Evolutionary conservation across 2,888 invertebrate genomes (phyloP).

Genomic region (Agriopis aurantiaria): DNA sequence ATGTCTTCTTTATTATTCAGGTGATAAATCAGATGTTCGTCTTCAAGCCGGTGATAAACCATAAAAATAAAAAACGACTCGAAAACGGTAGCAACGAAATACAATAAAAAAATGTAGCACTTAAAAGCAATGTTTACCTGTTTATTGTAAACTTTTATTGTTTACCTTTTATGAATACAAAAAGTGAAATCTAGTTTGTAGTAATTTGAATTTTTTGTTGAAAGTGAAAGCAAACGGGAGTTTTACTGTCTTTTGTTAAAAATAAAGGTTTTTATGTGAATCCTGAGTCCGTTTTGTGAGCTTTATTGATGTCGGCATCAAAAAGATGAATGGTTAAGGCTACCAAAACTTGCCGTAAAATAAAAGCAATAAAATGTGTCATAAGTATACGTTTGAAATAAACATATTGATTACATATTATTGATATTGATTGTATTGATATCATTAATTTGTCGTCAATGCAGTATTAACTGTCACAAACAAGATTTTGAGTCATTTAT

Average conservation of each 20-base stretch:
- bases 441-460: no score
- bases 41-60: conserved; percentile 30
- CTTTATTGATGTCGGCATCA: conserved; percentile 23
- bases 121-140: conserved; percentile 57
- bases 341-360: conserved; percentile 12
- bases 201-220: conserved; percentile 65
- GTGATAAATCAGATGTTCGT: conserved; percentile 40
- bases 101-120: conserved; percentile 52
- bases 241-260: conserved; percentile 51
- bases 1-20: conserved; percentile 21
- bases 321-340: conserved; percentile 8
- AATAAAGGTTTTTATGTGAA: conserved; percentile 43
- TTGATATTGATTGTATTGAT: no score
- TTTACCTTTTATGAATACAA: conserved; percentile 60
- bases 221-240: conserved; percentile 71
- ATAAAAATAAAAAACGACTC: conserved; percentile 40
- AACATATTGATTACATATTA: no score
- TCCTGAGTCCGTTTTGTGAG: conserved; percentile 18
- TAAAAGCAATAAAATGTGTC: conserved; percentile 1
- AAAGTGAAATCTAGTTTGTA: conserved; percentile 67
- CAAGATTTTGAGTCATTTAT: no score
- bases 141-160: conserved; percentile 55
- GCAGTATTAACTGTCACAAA: no score
- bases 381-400: background rate
- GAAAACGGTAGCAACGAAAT: conserved; percentile 54